Evolutionary conservation across 2,113 vertebrate species (phyloP), one percentile per base, ranked within the genome.

Genomic region (Syrmaticus mikado): DNA sequence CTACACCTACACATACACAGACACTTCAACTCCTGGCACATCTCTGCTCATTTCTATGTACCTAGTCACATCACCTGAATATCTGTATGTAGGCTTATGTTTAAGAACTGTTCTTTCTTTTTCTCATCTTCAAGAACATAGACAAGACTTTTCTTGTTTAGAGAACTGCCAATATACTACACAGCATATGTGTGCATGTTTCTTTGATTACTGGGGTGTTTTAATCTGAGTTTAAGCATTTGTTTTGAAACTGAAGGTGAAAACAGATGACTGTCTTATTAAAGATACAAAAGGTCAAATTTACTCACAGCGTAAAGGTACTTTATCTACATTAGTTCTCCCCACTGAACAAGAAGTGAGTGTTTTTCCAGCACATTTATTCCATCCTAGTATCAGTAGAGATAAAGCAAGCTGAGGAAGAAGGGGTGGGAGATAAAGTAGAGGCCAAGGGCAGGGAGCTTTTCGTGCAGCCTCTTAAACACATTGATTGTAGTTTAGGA

Each of bases 401-500:
- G 79, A 90, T 87, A 90, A 83, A 94, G 65, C 30, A 71, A 92
- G 52, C 38, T 75, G 79, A 87, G 40, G 85, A 82, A 77, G 72
- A 67, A 93, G 45, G 70, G 46, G 50, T 87, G 93, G 75, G 75
- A 30, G 53, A 58, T 92, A 72, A 46, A 64, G 1, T 10, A 87
- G 79, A 95, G 91, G 78, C 87, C 93, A 93, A 80, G 72, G 78
- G 57, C 86, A 93, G 87, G 81, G 93, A 95, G 88, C 38, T 87
- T 91, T 95, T 57, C 2, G 6, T 95, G 82, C 74, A 92, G 74
- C 76, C 70, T 95, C 89, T 93, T 79, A 77, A 94, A 89, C 71
- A 80, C 87, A 67, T 67, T 87, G 91, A 93, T 93, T 92, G 87
- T 92, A 90, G 77, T 93, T 96, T 89, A 72, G 75, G 89, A 87